Evolutionary conservation across 1,140 invertebrate species (phyloP), one percentile per base, ranked within the genome.

Genomic region (Charaxes varanes): DNA sequence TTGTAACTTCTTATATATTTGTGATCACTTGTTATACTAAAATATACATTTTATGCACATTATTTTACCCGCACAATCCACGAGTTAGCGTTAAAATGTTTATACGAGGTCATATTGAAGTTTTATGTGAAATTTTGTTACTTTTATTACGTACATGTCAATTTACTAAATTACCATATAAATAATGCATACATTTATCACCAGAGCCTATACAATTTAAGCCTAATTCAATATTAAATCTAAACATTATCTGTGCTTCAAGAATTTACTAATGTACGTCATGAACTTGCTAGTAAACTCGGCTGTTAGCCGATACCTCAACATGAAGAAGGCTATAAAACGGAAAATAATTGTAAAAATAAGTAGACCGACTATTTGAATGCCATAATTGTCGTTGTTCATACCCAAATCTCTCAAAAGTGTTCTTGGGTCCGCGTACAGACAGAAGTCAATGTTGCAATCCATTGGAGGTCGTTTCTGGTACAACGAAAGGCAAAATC

Each of bases 371-470:
- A 83, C 4, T 1, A 86, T 60, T 62, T 87, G 85, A 2, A 55
- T 42, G 4, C 30, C 27, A 24, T 74, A 85, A 7, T n/a, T 53
- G 4, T 72, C 63, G 32, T 68, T 53, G 1, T 47, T 34, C 80
- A 86, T 84, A 3, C 83, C 81, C 58, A 88, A 60, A 58, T 80
- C 70, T 43, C 81, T 57, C 6, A 89, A 48, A 6, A 90, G 38
- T 23, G 88, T 66, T 18, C 62, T 72, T 0, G 88, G 86, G 19
- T 86, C 73, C 30, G 90, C 88, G 57, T 90, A 91, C 2, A 87
- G 53, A 12, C 77, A 83, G 46, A 89, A 86, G 0, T 71, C 61
- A 0, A 49, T 32, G 1, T 57, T 26, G 42, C 87, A 87, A 0
- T 83, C 58, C 65, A 87, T 50, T 0, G 53, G 42, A 1, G 34